Evolutionary conservation across 2,797 vertebrate species (phyloP).

Genomic region (Mus spretus): DNA sequence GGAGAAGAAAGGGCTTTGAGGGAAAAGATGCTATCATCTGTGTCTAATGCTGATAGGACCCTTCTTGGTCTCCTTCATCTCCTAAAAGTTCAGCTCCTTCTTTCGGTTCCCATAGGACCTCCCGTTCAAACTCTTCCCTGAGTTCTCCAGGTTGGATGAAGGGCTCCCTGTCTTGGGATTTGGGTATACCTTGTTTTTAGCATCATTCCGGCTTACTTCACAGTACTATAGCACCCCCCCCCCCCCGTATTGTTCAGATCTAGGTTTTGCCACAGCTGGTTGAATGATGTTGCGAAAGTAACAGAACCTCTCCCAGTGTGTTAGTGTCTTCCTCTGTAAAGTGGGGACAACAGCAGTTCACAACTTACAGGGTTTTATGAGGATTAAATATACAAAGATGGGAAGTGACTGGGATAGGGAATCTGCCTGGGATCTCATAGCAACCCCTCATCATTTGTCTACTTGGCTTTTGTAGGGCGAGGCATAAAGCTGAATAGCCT

Average conservation of each 20-base stretch:
- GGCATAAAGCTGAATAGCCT: background rate
- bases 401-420: background rate
- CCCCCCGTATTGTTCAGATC: background rate
- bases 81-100: background rate
- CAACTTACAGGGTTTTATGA: background rate
- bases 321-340: slow-evolving; percentile 1
- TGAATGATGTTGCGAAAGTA: background rate
- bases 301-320: background rate
- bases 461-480: background rate
- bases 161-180: background rate
- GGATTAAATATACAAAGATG: background rate
- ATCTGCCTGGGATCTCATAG: background rate
- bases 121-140: background rate
- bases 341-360: background rate
- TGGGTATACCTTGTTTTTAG: background rate
- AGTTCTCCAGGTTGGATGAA: background rate
- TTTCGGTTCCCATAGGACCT: background rate
- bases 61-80: background rate
- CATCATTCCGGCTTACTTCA: background rate
- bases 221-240: too few relatives aligned
- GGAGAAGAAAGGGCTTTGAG: background rate
- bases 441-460: background rate
- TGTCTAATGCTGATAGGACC: too few relatives aligned
- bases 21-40: background rate
- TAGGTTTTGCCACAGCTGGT: background rate